Evolutionary conservation across 2,888 invertebrate species (phyloP).

Genomic region (Heliconius cydno): DNA sequence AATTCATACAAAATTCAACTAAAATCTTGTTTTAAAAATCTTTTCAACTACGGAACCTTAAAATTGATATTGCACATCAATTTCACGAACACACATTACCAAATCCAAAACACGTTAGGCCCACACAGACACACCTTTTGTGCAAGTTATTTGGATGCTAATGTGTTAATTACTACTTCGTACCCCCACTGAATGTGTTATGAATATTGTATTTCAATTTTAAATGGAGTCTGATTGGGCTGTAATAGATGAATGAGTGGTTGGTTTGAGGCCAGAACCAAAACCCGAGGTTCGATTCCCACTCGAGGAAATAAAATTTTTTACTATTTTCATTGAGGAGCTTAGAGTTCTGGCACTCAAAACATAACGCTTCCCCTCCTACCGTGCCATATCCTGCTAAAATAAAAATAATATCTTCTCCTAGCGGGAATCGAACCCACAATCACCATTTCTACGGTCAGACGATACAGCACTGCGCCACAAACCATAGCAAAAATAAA

Average conservation of each 20-base stretch:
- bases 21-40: too few species aligned
- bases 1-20: background rate
- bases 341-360: too few species aligned
- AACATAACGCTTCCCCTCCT: too few species aligned
- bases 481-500: slow-evolving; percentile 17
- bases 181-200: slow-evolving; percentile 68
- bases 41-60: background rate
- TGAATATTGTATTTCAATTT: slow-evolving; percentile 75
- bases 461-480: background rate
- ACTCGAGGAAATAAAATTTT: too few species aligned
- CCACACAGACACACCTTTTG: slow-evolving; percentile 70
- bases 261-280: background rate
- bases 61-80: background rate
- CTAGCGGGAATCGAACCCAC: too few species aligned
- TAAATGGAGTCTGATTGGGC: slow-evolving; percentile 70
- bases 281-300: too few species aligned
- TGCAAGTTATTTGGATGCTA: slow-evolving; percentile 79
- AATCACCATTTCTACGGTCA: too few species aligned
- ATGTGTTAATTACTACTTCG: slow-evolving; percentile 80
- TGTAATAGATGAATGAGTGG: slow-evolving; percentile 43
- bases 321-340: too few species aligned
- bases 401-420: too few species aligned
- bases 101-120: slow-evolving; percentile 55
- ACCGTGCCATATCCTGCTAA: too few species aligned
- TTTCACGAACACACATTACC: background rate